These are phyloP conservation scores for Periophthalmodon schlosseri DNA, from an alignment of 2,113 vertebrate genomes.

Conservation along the genomic window DNA sequence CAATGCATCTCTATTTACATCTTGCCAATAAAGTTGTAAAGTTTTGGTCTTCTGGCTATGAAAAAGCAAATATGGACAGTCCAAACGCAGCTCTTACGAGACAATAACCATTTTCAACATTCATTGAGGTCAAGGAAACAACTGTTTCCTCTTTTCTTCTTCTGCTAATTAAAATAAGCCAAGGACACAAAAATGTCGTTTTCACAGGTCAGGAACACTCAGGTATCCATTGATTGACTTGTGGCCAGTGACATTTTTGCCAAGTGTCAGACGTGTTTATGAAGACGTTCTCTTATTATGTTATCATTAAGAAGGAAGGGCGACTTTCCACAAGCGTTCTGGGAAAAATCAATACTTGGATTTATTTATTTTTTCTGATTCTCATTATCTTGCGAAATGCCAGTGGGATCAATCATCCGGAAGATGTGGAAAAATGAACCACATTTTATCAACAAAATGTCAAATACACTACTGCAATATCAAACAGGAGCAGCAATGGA, in stretches of 20 bases:
- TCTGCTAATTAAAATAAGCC: neutral
- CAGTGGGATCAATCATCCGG: slow-evolving; percentile 1
- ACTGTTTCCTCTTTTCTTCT: neutral
- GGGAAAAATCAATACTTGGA: slow-evolving; percentile 4
- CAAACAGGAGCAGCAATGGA: neutral
- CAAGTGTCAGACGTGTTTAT: neutral
- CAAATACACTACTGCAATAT: slow-evolving; percentile 8
- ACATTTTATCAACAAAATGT: slow-evolving; percentile 12
- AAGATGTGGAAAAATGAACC: slow-evolving; percentile 4
- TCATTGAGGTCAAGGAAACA: neutral
- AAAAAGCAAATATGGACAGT: no score
- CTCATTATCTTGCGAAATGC: neutral
- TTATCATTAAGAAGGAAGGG: neutral
- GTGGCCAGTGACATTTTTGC: slow-evolving; percentile 2
- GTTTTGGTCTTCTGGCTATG: no score
- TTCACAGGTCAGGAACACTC: neutral
- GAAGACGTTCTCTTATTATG: neutral
- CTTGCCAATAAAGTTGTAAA: no score
- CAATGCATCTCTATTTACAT: no score
- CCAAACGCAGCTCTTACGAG: neutral
- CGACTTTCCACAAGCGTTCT: neutral
- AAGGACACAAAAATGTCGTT: neutral
- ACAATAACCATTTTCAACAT: neutral
- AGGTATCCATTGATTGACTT: slow-evolving; percentile 5
- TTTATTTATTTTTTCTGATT: neutral